Evolutionary conservation across 2,888 invertebrate species (phyloP).

Genomic region (Clostera curtula): DNA sequence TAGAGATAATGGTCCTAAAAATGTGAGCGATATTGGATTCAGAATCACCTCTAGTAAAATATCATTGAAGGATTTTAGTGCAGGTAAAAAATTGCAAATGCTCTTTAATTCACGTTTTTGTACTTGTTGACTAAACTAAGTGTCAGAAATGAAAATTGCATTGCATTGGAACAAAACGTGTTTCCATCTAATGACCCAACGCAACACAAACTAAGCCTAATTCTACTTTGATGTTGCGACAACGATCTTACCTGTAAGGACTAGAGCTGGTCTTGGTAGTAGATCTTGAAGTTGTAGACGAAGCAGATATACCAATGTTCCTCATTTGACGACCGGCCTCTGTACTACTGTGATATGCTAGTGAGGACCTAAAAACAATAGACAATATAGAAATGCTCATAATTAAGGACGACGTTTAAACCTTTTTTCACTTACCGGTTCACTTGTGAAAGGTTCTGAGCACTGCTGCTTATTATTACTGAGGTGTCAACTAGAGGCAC

Average conservation of each 20-base stretch:
- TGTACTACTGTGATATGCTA: slow-evolving; percentile 83
- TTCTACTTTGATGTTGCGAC: not conserved
- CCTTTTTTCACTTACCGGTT: slow-evolving; percentile 49
- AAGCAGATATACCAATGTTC: slow-evolving; percentile 94
- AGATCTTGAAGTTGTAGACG: slow-evolving; percentile 94
- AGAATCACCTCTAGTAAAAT: too few relatives aligned
- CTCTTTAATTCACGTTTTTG: too few relatives aligned
- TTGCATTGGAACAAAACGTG: too few relatives aligned
- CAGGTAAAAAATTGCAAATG: too few relatives aligned
- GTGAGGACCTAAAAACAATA: slow-evolving; percentile 78
- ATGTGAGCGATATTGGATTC: too few relatives aligned
- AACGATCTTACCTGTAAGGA: slow-evolving; percentile 82
- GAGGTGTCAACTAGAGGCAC: slow-evolving; percentile 86
- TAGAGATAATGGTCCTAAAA: too few relatives aligned
- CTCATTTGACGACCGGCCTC: slow-evolving; percentile 65
- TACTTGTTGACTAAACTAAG: too few relatives aligned
- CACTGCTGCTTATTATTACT: slow-evolving; percentile 82
- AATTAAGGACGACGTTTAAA: not conserved
- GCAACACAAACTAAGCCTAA: not conserved
- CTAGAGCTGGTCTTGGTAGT: slow-evolving; percentile 96
- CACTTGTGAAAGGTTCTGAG: slow-evolving; percentile 80
- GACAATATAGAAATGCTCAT: too few relatives aligned
- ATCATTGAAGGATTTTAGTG: too few relatives aligned
- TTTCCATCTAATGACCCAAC: too few relatives aligned
- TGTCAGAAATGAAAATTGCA: too few relatives aligned